Base-by-base conservation (phyloP, 2,113 vertebrate species). In the Pachycephala philippinensis region DNA sequence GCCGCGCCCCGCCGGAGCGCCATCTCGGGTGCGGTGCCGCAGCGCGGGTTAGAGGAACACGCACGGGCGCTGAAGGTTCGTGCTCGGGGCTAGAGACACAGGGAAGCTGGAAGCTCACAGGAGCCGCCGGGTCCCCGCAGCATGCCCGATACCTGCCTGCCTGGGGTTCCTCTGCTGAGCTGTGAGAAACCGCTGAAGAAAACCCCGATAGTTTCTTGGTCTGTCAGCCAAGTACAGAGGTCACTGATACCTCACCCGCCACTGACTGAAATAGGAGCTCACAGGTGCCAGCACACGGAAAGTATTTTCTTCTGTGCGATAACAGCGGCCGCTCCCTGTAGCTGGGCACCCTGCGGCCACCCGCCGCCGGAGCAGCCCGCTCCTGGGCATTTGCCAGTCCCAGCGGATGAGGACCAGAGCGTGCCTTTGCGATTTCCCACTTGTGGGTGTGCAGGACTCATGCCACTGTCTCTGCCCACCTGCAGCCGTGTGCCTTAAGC, bases 11-110 rank as follows among this genome's bases (percentile, higher is more conserved):
- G 14, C 39, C 30, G 5, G 9, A 60, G 74, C 84, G 86, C 79
- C 89, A 70, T 50, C 74, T 82, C 49, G 70, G 79, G 85, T 3
- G 5, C 15, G 17, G 0, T 10, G 69, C 27, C 5, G 44, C 33
- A 17, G n/a, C 22, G 15, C 1, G 31, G 31, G 10, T 10, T 13
- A 3, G 8, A 13, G 15, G 9, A 22, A 7, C 61, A 0, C 15
- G 42, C 5, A 9, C 18, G 40, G 30, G n/a, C 5, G 27, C 7
- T 9, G 1, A 3, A n/a, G 53, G n/a, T 8, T 26, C 23, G 42
- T 15, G 42, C 30, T 77, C 8, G 27, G 15, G 27, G 44, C 63
- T 37, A 5, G 63, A 52, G 27, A 27, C 18, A 15, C 37, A 5
- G 19, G 15, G 52, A 23, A n/a, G 47, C 39, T 39, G 50, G 50